phyloP scores from a whole-genome alignment of 2,888 invertebrate species.

The Plebejus anna region DNA sequence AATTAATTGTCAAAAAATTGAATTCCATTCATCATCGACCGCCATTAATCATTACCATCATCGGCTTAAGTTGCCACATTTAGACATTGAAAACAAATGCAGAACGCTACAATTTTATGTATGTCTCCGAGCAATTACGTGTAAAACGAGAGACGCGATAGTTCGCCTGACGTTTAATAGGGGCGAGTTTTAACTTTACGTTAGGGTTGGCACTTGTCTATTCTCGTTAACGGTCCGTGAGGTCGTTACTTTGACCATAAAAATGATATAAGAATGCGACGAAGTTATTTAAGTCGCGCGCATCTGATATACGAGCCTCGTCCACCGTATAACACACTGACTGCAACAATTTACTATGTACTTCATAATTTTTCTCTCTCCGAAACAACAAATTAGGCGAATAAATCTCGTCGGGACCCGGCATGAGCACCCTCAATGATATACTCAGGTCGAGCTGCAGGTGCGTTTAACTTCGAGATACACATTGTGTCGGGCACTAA shows the following conservation, averaged over 20 bases:
- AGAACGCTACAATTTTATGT: neutral
- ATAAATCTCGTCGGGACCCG: neutral
- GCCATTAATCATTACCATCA: neutral
- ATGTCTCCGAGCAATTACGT: neutral
- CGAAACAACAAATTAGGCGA: neutral
- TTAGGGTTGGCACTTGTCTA: constrained; percentile 18
- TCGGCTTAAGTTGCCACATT: neutral
- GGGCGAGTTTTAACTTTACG: constrained; percentile 9
- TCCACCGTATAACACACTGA: neutral
- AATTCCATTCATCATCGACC: constrained; percentile 4
- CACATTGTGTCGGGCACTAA: constrained; percentile 20
- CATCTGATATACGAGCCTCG: neutral
- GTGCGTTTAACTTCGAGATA: constrained; percentile 28
- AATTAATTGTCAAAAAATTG: constrained; percentile 17
- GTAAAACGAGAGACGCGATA: neutral
- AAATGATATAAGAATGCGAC: constrained; percentile 28
- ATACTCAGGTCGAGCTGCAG: constrained; percentile 16
- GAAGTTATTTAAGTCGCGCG: constrained; percentile 18
- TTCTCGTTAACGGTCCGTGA: constrained; percentile 28
- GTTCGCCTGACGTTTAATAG: neutral
- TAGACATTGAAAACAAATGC: neutral
- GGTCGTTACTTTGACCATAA: constrained; percentile 27
- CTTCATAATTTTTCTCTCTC: neutral
- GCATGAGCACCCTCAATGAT: constrained; percentile 6
- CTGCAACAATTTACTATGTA: neutral